Conservation (phyloP, 2,113 vertebrate genomes). For the Seriola rivoliana region DNA sequence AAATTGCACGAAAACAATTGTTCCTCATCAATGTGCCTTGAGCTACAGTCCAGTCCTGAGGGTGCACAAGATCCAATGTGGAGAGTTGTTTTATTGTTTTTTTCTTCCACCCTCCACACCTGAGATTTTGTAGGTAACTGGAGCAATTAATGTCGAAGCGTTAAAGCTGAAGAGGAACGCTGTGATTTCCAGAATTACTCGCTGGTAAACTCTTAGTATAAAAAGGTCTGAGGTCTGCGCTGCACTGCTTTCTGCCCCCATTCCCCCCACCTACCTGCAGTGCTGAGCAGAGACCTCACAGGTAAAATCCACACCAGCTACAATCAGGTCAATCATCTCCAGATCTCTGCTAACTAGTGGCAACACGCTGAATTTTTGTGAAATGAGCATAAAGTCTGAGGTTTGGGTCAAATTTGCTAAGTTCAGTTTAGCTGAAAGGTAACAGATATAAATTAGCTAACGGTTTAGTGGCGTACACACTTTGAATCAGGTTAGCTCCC, state of each 20-base stretch:
- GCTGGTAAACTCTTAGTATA: slow-evolving; percentile 32
- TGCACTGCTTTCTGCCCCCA: too few relatives aligned
- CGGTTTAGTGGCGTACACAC: too few relatives aligned
- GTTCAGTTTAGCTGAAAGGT: too few relatives aligned
- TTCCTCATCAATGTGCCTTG: slow-evolving; percentile 99
- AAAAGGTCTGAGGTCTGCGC: neutral
- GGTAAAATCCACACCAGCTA: slow-evolving; percentile 41
- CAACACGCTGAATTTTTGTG: slow-evolving; percentile 1
- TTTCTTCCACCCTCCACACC: slow-evolving; percentile 24
- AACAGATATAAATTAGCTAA: too few relatives aligned
- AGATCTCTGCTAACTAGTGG: neutral
- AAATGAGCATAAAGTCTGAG: slow-evolving; percentile 21
- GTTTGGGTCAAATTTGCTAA: neutral
- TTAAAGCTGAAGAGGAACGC: slow-evolving; percentile 41
- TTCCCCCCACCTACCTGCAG: too few relatives aligned
- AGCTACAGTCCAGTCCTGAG: slow-evolving; percentile 94
- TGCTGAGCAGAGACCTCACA: neutral
- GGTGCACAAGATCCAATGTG: slow-evolving; percentile 91
- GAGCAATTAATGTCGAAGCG: slow-evolving; percentile 3
- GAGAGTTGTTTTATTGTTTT: slow-evolving; percentile 84
- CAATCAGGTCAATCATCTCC: slow-evolving; percentile 26
- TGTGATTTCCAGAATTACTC: slow-evolving; percentile 6
- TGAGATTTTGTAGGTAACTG: slow-evolving; percentile 9
- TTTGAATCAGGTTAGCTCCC: too few relatives aligned
- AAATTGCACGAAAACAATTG: slow-evolving; percentile 91